Evolutionary conservation across 1,140 invertebrate species (phyloP).

Genomic region (Drosophila funebris): DNA sequence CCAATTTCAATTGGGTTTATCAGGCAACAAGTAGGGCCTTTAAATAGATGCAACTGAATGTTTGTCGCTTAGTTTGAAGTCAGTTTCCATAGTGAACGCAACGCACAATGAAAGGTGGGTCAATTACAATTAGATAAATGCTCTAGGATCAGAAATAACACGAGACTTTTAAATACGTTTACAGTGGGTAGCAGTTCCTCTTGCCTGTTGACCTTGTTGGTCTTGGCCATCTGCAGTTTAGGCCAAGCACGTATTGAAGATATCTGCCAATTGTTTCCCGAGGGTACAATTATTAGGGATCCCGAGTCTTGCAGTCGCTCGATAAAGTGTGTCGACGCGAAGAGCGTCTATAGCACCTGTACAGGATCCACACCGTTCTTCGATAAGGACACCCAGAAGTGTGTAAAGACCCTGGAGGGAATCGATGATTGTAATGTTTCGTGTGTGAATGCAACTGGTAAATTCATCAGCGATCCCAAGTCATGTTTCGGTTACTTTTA

Average conservation of each 20-base stretch:
- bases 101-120: constrained; percentile 23
- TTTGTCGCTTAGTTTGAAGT: constrained; percentile 6
- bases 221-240: not conserved
- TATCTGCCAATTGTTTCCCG: constrained; percentile 59
- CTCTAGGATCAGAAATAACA: not conserved
- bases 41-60: not conserved
- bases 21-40: not conserved
- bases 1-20: constrained; percentile 25
- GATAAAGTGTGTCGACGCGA: constrained; percentile 53
- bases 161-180: not conserved
- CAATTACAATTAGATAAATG: not conserved
- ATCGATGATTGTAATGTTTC: constrained; percentile 41
- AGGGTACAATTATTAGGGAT: constrained; percentile 54
- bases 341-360: constrained; percentile 44
- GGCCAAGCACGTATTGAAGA: constrained; percentile 36
- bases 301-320: constrained; percentile 66
- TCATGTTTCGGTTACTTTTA: constrained; percentile 70
- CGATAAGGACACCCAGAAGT: constrained; percentile 53
- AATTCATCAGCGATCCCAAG: constrained; percentile 63
- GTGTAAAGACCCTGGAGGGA: constrained; percentile 38
- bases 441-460: constrained; percentile 20
- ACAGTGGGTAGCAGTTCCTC: not conserved
- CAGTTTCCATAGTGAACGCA: not conserved
- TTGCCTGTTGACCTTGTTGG: constrained; percentile 2
- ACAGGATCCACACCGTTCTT: constrained; percentile 56